Conservation (phyloP, 2,888 invertebrate species). For the Sarcophaga variegata region DNA sequence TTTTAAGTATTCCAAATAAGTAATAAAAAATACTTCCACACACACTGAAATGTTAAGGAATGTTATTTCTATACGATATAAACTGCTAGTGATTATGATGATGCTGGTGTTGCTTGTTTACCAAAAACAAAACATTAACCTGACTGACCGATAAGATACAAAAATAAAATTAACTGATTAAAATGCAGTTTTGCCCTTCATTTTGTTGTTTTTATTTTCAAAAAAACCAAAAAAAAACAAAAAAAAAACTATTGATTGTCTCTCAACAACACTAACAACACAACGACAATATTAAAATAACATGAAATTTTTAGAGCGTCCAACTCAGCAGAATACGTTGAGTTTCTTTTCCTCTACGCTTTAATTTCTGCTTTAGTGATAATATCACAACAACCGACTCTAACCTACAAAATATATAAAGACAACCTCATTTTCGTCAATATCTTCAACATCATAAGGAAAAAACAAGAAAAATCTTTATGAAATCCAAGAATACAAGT, state of each 20-base stretch:
- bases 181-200: conserved; percentile 62
- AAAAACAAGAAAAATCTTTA: conserved; percentile 9
- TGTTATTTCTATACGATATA: too few species aligned
- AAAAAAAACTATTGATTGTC: conserved; percentile 41
- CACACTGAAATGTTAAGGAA: background rate
- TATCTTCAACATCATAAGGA: conserved; percentile 33
- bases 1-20: too few species aligned
- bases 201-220: background rate
- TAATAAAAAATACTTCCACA: too few species aligned
- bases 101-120: conserved; percentile 67
- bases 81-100: conserved; percentile 34
- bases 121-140: conserved; percentile 62
- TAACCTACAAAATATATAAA: conserved; percentile 52
- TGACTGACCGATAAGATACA: conserved; percentile 68
- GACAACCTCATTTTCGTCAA: conserved; percentile 35
- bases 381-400: conserved; percentile 60
- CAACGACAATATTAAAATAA: conserved; percentile 17
- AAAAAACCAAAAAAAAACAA: too few species aligned
- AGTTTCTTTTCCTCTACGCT: conserved; percentile 38
- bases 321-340: conserved; percentile 60
- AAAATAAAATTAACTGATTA: conserved; percentile 69
- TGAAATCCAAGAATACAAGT: conserved; percentile 37
- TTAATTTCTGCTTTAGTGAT: conserved; percentile 66
- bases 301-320: conserved; percentile 46
- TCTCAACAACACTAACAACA: conserved; percentile 32